A percentile compares a stretch with the other conserved stretches of the same genome.
Conservation (phyloP, 2,797 vertebrate species). For the Oophaga sylvatica region DNA sequence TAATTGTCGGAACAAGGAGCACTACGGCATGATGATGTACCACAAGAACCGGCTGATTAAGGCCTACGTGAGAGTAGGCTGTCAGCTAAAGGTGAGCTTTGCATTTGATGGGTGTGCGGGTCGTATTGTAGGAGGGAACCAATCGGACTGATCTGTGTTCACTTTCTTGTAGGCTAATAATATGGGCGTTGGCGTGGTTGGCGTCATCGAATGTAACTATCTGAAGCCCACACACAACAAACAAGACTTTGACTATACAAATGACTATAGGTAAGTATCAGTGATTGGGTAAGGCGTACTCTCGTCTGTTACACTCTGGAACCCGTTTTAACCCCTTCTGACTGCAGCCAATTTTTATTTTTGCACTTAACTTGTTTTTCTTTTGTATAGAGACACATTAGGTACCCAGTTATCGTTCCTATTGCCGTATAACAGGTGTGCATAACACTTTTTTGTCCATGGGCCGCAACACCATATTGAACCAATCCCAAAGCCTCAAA, state of each 20-base stretch:
- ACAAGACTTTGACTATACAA: conserved; percentile 92
- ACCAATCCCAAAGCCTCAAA: too few relatives aligned
- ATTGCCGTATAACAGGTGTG: too few relatives aligned
- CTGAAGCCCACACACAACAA: conserved; percentile 96
- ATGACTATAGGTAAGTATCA: conserved; percentile 87
- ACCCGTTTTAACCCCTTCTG: too few relatives aligned
- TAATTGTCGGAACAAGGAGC: conserved; percentile 92
- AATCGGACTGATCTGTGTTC: neutral
- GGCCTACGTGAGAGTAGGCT: conserved; percentile 91
- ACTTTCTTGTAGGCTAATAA: conserved; percentile 80
- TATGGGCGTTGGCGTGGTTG: conserved; percentile 91
- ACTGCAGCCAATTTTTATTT: too few relatives aligned
- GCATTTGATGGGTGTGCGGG: conserved; percentile 18
- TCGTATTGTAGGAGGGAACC: neutral
- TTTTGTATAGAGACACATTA: too few relatives aligned
- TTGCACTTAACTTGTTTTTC: too few relatives aligned
- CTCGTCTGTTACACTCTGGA: neutral
- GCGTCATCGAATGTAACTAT: conserved; percentile 92
- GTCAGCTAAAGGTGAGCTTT: conserved; percentile 84
- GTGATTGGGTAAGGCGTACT: neutral
- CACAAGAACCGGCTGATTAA: conserved; percentile 96
- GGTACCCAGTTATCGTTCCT: too few relatives aligned
- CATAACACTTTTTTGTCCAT: too few relatives aligned
- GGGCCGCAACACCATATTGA: too few relatives aligned
- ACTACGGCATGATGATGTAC: conserved; percentile 98